Base-by-base conservation (phyloP, 2,113 vertebrate species). In the Tauraco erythrolophus region DNA sequence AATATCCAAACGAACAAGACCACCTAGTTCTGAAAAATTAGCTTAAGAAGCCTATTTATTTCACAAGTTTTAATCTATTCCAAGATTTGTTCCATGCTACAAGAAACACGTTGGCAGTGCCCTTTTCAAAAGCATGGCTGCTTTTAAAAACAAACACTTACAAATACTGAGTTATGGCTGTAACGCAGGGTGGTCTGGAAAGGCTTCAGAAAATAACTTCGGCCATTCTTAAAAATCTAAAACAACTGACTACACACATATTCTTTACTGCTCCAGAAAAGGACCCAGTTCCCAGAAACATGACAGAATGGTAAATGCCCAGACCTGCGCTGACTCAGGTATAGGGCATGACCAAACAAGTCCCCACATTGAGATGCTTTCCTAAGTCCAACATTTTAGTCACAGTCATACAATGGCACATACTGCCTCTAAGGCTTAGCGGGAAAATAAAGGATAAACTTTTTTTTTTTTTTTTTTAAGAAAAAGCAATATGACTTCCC, bases 101-200 rank as follows among this genome's bases (percentile, higher is more conserved):
- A 50, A 53, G 61, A 85, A 90, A 76, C 31, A 48, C 31, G 65
- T n/a, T 92, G 66, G 33, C 45, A 24, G 53, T 4, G n/a, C 19
- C 48, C 65, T 71, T 46, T 87, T 43, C 28, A 81, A 93, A 89
- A 57, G n/a, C 35, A 33, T 0, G 11, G 54, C 43, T 88, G 84
- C 51, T 84, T 84, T 82, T 54, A 61, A 88, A 93, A 93, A 41
- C 45, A 89, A 92, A 75, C 70, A 90, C 60, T 88, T 72, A 70
- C 70, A 78, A 94, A 87, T 10, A 54, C 3, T 10, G 28, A 90
- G 48, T 84, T 92, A 82, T 27, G 19, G 43, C 53, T 90, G 57
- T 46, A 90, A 79, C 30, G 56, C 6, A 1, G 84, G 53, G 84
- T 92, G 84, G 78, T 82, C 94, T 93, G 84, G 78, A 88, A 89